Evolutionary conservation across 2,797 vertebrate species (phyloP), one percentile per base, ranked within the genome.

Genomic region (Molossus alvarezi): DNA sequence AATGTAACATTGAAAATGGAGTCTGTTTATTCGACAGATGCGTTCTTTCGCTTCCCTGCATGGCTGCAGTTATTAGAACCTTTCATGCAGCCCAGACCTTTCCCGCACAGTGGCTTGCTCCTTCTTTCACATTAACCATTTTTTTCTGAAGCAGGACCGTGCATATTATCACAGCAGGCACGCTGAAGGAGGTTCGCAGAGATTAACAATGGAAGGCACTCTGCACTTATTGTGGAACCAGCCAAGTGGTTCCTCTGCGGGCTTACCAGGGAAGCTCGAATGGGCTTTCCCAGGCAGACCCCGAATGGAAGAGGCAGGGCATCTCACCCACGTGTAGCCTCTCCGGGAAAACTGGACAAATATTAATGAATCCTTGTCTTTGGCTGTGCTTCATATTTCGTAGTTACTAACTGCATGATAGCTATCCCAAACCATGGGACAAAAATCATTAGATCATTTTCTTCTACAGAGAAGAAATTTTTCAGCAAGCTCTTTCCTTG

Each of bases 121-220:
- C 21, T 93, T 84, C 29, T 71, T 48, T 62, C 93, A 12, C 11
- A 76, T 92, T 92, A 96, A 97, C 21, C 51, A n/a, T 95, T 96
- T 97, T 97, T 96, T 7, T 89, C 37, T 80, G 13, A n/a, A 90
- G 71, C n/a, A 82, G 95, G 62, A 25, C 73, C 79, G 45, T 23
- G 29, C 23, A 53, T 57, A 72, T 76, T 33, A 8, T 76, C 71
- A 65, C 48, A 91, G 94, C 9, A 76, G 82, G 57, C 0, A 4
- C 29, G 9, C 5, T 20, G 37, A 86, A 90, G 91, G 95, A 82
- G 4, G 12, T 94, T 62, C 9, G 13, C 3, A 65, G 91, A 96
- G 72, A 91, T 71, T 65, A 92, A 86, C 21, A 48, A 72, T n/a
- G 57, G 57, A 95, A 84, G 91, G 55, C 83, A 88, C 57, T 71